Evolutionary conservation across 2,113 vertebrate genomes (phyloP).

Genomic region (Hippoglossus stenolepis): DNA sequence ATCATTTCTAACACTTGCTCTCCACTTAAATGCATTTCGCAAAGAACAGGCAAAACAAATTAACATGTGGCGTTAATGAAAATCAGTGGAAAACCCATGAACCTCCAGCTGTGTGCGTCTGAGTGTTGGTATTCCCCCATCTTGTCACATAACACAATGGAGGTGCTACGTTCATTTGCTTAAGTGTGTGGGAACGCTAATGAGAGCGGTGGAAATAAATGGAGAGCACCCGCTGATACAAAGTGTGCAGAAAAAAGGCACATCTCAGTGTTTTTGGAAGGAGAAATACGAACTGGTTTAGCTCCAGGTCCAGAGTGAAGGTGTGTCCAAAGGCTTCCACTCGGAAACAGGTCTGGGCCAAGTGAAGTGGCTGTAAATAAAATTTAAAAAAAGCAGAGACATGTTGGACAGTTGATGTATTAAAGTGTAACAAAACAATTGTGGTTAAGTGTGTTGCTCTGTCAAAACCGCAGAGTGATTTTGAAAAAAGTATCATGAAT

Average conservation of each 20-base stretch:
- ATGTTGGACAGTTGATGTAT: slow-evolving; percentile 31
- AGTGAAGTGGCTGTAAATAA: slow-evolving; percentile 84
- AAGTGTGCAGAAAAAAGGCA: background rate
- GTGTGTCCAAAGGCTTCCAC: slow-evolving; percentile 86
- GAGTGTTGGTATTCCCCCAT: slow-evolving; percentile 45
- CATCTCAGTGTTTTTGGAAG: background rate
- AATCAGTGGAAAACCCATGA: slow-evolving; percentile 23
- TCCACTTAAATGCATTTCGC: slow-evolving; percentile 17
- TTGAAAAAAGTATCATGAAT: slow-evolving; percentile 50
- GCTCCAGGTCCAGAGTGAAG: slow-evolving; percentile 90
- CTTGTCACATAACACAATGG: slow-evolving; percentile 54
- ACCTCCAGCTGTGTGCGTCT: slow-evolving; percentile 9
- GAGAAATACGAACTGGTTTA: slow-evolving; percentile 88
- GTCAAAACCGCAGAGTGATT: slow-evolving; percentile 24
- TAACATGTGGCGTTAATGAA: slow-evolving; percentile 28
- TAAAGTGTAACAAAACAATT: slow-evolving; percentile 42
- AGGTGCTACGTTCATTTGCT: slow-evolving; percentile 50
- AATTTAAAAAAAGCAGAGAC: slow-evolving; percentile 7
- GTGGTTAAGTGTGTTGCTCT: slow-evolving; percentile 19
- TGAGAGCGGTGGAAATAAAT: slow-evolving; percentile 64
- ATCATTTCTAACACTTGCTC: slow-evolving; percentile 7
- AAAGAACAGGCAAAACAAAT: slow-evolving; percentile 4
- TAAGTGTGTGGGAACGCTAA: slow-evolving; percentile 59
- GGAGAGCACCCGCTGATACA: slow-evolving; percentile 36
- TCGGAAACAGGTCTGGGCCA: slow-evolving; percentile 90